A percentile compares a stretch with the other conserved stretches of the same genome.
phyloP scores from a whole-genome alignment of 2,888 invertebrate species.

The Theristus sp. region DNA sequence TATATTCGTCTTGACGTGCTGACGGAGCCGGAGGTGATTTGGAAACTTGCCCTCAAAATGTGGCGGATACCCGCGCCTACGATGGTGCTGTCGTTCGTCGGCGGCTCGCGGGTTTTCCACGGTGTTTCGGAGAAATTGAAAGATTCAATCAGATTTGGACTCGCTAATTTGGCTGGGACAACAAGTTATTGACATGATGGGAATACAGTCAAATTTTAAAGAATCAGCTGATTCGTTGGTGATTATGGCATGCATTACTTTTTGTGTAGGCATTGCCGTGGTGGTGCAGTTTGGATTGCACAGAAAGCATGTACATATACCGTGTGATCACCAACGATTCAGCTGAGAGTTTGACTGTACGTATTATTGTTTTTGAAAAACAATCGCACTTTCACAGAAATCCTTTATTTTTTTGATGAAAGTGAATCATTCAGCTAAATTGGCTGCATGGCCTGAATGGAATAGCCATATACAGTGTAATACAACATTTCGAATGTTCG shows the following conservation, averaged over 20 bases:
- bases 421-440: too few species aligned
- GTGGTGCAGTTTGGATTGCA: conserved; percentile 33
- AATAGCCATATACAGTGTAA: too few species aligned
- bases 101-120: conserved; percentile 31
- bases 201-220: too few species aligned
- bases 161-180: conserved; percentile 29
- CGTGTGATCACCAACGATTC: too few species aligned
- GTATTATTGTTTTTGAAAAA: too few species aligned
- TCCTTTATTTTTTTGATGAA: too few species aligned
- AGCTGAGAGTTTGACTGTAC: too few species aligned
- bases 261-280: conserved; percentile 16
- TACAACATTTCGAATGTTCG: too few species aligned
- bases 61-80: conserved; percentile 29
- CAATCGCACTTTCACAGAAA: too few species aligned
- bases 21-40: conserved; percentile 22
- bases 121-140: conserved; percentile 26
- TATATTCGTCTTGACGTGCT: conserved; percentile 28
- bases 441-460: too few species aligned
- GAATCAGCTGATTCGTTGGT: too few species aligned
- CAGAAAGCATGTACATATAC: too few species aligned
- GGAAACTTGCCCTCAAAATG: conserved; percentile 23
- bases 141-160: conserved; percentile 29
- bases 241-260: background rate
- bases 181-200: conserved; percentile 27
- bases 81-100: conserved; percentile 31